These are phyloP conservation scores for Drosophila anomelani DNA, from an alignment of 2,888 invertebrate genomes.

Conservation along the genomic window DNA sequence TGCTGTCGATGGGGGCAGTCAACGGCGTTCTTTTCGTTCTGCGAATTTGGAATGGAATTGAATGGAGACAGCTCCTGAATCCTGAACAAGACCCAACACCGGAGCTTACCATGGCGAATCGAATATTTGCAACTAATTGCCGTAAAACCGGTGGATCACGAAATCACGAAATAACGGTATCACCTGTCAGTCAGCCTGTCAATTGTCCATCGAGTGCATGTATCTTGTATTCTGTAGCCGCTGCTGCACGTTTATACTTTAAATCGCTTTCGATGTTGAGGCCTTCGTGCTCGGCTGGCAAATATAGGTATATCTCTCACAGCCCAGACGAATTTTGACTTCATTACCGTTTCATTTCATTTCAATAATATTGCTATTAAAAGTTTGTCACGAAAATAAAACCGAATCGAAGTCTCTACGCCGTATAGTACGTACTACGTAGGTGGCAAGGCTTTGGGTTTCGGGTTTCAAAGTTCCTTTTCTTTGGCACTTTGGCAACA, in stretches of 20 bases:
- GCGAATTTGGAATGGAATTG: constrained; percentile 16
- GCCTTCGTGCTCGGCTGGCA: constrained; percentile 55
- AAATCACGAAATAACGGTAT: constrained; percentile 5
- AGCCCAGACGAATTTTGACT: constrained; percentile 65
- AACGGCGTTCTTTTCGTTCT: constrained; percentile 55
- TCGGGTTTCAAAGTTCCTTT: constrained; percentile 42
- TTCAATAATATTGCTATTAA: constrained; percentile 80
- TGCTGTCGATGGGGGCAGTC: constrained; percentile 73
- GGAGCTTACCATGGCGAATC: constrained; percentile 63
- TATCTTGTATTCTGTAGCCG: not conserved
- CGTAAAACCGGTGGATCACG: constrained; percentile 8
- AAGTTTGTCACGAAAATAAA: constrained; percentile 79
- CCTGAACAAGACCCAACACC: not conserved
- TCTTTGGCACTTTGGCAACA: constrained; percentile 55
- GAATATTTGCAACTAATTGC: constrained; percentile 32
- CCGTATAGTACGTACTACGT: constrained; percentile 5
- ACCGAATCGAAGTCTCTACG: constrained; percentile 45
- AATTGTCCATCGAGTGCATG: constrained; percentile 12
- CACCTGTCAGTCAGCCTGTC: constrained; percentile 26
- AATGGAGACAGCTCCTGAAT: not conserved
- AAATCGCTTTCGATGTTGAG: constrained; percentile 47
- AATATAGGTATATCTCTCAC: constrained; percentile 50
- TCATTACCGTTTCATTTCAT: constrained; percentile 78
- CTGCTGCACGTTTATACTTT: constrained; percentile 19
- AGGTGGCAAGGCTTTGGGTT: constrained; percentile 36